These are phyloP conservation scores for Dilophus febrilis DNA, from an alignment of 2,888 invertebrate genomes.

Conservation along the genomic window DNA sequence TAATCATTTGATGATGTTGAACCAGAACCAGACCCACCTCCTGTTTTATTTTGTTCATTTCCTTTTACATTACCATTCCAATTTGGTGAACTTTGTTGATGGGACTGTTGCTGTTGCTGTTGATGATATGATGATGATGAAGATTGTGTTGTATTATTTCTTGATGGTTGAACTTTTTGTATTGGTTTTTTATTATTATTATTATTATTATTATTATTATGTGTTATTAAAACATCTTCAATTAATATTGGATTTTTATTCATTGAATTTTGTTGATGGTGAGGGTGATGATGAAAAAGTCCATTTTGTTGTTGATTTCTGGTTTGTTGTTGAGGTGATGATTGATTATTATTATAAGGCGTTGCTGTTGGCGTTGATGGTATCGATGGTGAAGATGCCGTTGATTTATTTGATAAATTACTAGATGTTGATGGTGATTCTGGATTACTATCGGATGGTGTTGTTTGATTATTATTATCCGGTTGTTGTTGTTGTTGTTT, in stretches of 20 bases:
- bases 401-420: conserved; percentile 10
- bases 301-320: conserved; percentile 14
- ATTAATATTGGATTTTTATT: not conserved
- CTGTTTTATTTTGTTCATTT: conserved; percentile 2
- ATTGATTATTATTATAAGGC: not conserved
- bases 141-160: conserved; percentile 33
- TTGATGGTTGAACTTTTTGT: conserved; percentile 65
- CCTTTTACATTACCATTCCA: not conserved
- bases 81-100: conserved; percentile 1
- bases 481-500: conserved; percentile 16
- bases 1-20: conserved; percentile 14
- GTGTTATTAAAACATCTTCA: not conserved
- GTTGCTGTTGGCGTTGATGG: not conserved
- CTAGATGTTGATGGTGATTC: conserved; percentile 5
- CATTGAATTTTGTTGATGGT: not conserved
- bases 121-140: conserved; percentile 11
- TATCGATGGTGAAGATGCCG: not conserved
- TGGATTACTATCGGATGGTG: conserved; percentile 8
- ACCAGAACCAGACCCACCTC: not conserved
- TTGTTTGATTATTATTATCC: conserved; percentile 15
- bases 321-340: conserved; percentile 6
- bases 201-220: no score
- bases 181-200: conserved; percentile 44
- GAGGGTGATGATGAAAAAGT: conserved; percentile 2
- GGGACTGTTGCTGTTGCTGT: conserved; percentile 14